Conservation (phyloP, 2,888 invertebrate species). For the Petrolisthes cinctipes region DNA sequence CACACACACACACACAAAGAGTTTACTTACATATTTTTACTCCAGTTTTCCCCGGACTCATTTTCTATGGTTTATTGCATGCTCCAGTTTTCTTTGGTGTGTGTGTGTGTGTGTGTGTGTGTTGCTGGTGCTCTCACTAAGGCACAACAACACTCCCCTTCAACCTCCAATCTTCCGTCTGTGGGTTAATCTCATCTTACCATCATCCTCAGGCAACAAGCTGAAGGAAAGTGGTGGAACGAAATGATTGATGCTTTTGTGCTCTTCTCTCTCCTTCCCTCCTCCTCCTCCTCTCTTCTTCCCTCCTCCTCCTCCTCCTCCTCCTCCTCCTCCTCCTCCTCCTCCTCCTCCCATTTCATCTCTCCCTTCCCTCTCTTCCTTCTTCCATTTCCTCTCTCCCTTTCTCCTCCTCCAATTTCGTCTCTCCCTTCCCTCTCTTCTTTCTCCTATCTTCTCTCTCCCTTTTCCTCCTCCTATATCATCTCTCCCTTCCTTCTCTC, state of each 20-base stretch:
- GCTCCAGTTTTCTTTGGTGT: neutral
- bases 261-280: neutral
- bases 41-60: no score
- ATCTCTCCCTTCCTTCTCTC: neutral
- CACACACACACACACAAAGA: neutral
- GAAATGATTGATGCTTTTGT: neutral
- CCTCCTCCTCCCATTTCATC: neutral
- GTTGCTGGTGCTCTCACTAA: neutral
- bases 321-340: neutral
- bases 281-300: neutral
- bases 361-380: no score
- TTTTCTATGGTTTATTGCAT: no score
- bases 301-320: neutral
- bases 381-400: neutral
- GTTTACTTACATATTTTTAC: no score
- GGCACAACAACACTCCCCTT: no score
- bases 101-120: neutral
- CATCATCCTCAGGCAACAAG: no score
- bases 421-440: neutral
- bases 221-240: no score
- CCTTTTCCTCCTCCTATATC: neutral
- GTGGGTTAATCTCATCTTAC: no score
- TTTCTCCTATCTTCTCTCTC: neutral
- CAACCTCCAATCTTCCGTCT: no score
- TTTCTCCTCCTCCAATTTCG: neutral